Evolutionary conservation across 2,888 invertebrate species (phyloP), one percentile per base, ranked within the genome.

Genomic region (Itoplectis maculator): DNA sequence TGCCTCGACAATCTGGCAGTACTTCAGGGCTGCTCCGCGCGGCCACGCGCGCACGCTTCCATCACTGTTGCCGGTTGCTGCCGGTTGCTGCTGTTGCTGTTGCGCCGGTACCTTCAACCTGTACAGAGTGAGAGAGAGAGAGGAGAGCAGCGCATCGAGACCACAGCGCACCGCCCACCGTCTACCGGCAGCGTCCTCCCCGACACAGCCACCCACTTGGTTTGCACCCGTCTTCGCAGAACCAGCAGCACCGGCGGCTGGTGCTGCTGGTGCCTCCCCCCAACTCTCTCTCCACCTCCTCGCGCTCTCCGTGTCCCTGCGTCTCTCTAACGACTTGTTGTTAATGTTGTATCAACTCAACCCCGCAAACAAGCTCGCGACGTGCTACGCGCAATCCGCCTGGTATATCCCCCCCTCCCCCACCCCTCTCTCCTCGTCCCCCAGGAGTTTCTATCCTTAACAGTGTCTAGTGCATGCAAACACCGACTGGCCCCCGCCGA

Each of bases 281-380:
- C n/a, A n/a, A n/a, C n/a, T n/a, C n/a, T n/a, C 8, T 61, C 61
- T 18, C n/a, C 70, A 7, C 47, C 69, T 61, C 59, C 15, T 56
- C 18, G 23, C 54, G 3, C 69, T 70, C 72, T 59, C 80, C 83
- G 82, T 83, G 84, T 88, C 89, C 88, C 88, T 90, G n/a, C 90
- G 88, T 90, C 89, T 89, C 89, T 89, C 90, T 91, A 90, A 91
- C 90, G 90, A 90, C 90, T 91, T 89, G 90, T 91, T 90, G 89
- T 91, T 90, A 89, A 91, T 90, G 89, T 89, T 89, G 89, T 89
- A 90, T 90, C 89, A 90, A 90, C 89, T 89, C 87, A 88, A 86
- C 88, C 89, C 88, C 87, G 88, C 88, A 87, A 88, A 91, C 90
- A 87, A 88, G 83, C 87, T 85, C 86, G 42, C 82, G 47, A 29